A percentile compares a stretch with the other conserved stretches of the same genome.
Conservation (phyloP, 1,140 invertebrate species). For the Neodiprion lecontei region DNA sequence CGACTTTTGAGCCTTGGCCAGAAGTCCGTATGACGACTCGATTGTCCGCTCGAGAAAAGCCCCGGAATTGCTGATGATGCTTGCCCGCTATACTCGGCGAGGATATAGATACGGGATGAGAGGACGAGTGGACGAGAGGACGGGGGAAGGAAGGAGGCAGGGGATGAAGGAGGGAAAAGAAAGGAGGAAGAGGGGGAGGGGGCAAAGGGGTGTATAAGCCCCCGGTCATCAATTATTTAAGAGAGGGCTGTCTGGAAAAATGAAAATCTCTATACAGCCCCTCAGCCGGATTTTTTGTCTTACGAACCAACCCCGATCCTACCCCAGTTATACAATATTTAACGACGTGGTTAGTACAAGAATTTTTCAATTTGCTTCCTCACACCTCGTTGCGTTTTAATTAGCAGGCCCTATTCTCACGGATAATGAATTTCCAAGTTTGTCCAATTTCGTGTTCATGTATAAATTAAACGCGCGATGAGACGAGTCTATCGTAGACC, state of each 20-base stretch:
- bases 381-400: no score
- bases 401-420: no score
- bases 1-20: background rate
- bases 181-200: slow-evolving; percentile 14
- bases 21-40: background rate
- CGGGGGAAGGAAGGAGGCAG: slow-evolving; percentile 10
- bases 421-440: no score
- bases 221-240: slow-evolving; percentile 8
- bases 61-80: slow-evolving; percentile 33
- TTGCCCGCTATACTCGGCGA: slow-evolving; percentile 32
- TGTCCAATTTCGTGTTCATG: no score
- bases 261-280: background rate
- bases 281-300: no score
- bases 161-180: slow-evolving; percentile 10
- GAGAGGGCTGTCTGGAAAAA: background rate
- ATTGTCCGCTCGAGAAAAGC: no score
- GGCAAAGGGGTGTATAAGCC: background rate
- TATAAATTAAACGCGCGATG: no score
- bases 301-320: no score
- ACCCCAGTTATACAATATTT: no score
- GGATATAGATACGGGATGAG: slow-evolving; percentile 19
- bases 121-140: slow-evolving; percentile 11
- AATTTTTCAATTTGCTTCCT: no score
- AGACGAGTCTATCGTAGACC: no score
- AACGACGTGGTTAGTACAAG: no score